phyloP scores from a whole-genome alignment of 2,888 invertebrate genomes.

The Cancer borealis region DNA sequence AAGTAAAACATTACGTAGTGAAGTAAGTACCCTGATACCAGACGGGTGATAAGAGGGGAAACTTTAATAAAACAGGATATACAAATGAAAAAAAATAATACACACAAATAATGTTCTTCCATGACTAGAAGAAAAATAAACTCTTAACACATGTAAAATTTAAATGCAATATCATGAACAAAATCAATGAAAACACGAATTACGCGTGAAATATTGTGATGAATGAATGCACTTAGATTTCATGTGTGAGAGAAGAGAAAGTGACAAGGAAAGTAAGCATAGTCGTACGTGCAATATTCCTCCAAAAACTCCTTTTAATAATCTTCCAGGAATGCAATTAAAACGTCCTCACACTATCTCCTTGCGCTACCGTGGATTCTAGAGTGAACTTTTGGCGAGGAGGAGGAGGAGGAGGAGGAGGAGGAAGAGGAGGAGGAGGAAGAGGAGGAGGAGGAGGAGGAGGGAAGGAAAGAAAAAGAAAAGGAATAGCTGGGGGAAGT shows the following conservation, averaged over 20 bases:
- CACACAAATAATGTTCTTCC: too few species aligned
- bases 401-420: too few species aligned
- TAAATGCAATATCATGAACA: background rate
- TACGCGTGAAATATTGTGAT: background rate
- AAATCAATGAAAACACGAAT: background rate
- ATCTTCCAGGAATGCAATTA: slow-evolving; percentile 22
- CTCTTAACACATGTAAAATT: background rate
- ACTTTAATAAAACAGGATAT: background rate
- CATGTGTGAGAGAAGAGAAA: background rate
- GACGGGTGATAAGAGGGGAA: too few species aligned
- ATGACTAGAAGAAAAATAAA: background rate
- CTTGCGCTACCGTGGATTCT: background rate
- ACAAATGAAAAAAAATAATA: background rate
- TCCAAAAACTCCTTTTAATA: background rate
- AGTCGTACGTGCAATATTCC: background rate
- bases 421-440: too few species aligned
- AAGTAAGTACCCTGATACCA: too few species aligned
- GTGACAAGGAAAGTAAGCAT: background rate
- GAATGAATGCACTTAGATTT: background rate
- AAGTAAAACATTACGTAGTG: background rate
- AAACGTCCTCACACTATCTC: background rate
- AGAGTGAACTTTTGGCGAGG: background rate
- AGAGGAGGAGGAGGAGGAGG: too few species aligned
- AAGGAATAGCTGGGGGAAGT: background rate
- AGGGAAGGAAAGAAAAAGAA: background rate